Conservation (phyloP, 2,113 vertebrate species). For the Protomyctophum bolini region DNA sequence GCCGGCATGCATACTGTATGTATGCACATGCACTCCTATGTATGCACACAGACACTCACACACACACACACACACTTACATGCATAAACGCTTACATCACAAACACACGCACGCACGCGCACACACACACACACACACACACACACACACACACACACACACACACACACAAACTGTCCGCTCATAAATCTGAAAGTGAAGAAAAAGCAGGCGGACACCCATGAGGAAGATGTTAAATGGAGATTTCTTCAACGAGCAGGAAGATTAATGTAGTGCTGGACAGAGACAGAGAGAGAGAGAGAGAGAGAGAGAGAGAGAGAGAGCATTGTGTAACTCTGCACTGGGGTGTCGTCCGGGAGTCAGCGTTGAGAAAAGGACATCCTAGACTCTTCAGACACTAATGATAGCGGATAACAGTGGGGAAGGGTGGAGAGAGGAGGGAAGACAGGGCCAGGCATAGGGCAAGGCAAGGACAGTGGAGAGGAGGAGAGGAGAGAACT, state of each 20-base stretch:
- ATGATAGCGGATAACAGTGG: constrained; percentile 25
- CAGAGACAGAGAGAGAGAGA: background rate
- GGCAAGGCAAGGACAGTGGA: background rate
- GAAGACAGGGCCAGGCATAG: constrained; percentile 18
- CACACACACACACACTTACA: background rate
- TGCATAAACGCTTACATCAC: background rate
- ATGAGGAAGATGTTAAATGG: constrained; percentile 56
- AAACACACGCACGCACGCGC: constrained; percentile 11
- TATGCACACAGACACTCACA: constrained; percentile 9
- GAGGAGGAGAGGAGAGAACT: background rate
- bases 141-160: constrained; percentile 4
- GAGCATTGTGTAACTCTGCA: constrained; percentile 38
- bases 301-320: background rate
- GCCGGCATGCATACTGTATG: background rate
- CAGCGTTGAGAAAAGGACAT: constrained; percentile 34
- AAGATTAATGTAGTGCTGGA: constrained; percentile 49
- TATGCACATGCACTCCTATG: constrained; percentile 1
- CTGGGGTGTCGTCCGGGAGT: constrained; percentile 33
- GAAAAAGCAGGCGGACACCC: constrained; percentile 52
- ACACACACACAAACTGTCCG: constrained; percentile 1
- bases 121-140: background rate
- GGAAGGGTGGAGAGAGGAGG: constrained; percentile 2
- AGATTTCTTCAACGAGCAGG: constrained; percentile 46
- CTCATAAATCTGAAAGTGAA: constrained; percentile 45
- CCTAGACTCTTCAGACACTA: constrained; percentile 28